phyloP scores from a whole-genome alignment of 2,888 invertebrate species.

The Parochlus steinenii region DNA sequence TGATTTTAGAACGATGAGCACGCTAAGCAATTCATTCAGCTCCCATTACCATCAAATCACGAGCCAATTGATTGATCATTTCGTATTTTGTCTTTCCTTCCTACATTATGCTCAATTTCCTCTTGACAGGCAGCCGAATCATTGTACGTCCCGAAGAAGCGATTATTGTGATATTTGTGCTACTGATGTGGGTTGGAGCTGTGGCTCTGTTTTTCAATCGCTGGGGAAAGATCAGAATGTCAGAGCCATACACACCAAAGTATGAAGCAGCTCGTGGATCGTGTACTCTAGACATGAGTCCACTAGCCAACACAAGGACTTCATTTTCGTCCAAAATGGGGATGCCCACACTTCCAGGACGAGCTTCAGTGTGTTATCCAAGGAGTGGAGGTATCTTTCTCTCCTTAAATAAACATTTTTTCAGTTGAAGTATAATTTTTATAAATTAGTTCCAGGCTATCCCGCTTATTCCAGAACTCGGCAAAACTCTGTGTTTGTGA shows the following conservation, averaged over 20 bases:
- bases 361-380: too few relatives aligned
- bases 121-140: slow-evolving; percentile 40
- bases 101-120: too few relatives aligned
- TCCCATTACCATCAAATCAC: too few relatives aligned
- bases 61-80: too few relatives aligned
- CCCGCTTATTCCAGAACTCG: slow-evolving; percentile 32
- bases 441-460: slow-evolving; percentile 8
- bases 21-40: too few relatives aligned
- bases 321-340: slow-evolving; percentile 8
- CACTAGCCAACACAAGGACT: too few relatives aligned
- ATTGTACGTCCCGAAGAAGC: slow-evolving; percentile 74
- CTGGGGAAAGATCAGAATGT: slow-evolving; percentile 87
- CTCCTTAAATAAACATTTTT: too few relatives aligned
- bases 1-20: too few relatives aligned
- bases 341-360: neutral
- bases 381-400: too few relatives aligned
- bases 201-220: slow-evolving; percentile 84
- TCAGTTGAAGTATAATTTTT: too few relatives aligned
- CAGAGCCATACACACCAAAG: slow-evolving; percentile 81
- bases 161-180: slow-evolving; percentile 66
- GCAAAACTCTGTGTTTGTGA: slow-evolving; percentile 78
- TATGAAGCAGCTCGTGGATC: slow-evolving; percentile 28
- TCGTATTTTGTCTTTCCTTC: too few relatives aligned
- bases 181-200: slow-evolving; percentile 80
- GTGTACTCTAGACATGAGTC: too few relatives aligned